Evolutionary conservation across 35 echinoderm and acorn worm species (phyloP).

Genomic region (Lytechinus pictus): DNA sequence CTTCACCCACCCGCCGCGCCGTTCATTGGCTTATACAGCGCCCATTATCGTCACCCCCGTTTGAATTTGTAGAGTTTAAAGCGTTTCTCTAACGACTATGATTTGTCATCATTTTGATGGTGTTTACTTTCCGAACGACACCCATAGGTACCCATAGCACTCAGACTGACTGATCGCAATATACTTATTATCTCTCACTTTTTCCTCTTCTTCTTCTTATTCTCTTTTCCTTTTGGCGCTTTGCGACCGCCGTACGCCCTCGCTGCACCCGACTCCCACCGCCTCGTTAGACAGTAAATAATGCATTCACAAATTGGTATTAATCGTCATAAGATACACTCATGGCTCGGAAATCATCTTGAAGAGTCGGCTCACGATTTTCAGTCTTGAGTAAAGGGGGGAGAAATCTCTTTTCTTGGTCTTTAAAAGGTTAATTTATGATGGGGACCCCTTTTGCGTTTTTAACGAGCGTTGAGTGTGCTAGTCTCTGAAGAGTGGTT

Average conservation of each 20-base stretch:
- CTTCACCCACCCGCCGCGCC: neutral
- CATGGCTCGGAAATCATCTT: neutral
- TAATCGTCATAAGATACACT: conserved; percentile 42
- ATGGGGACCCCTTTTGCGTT: neutral
- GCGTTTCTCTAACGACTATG: neutral
- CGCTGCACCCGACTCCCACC: neutral
- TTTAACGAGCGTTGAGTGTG: neutral
- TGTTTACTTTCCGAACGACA: neutral
- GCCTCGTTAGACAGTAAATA: conserved; percentile 49
- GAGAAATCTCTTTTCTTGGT: neutral
- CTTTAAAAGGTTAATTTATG: conserved; percentile 51
- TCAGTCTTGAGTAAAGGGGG: neutral
- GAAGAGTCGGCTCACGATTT: conserved; percentile 35
- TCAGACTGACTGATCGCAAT: neutral
- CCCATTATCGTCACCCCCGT: neutral
- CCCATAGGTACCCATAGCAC: neutral
- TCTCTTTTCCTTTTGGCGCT: conserved; percentile 38
- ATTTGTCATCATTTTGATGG: conserved; percentile 46
- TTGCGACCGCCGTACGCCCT: conserved; percentile 15
- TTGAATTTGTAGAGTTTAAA: conserved; percentile 14
- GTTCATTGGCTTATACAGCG: neutral
- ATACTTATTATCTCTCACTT: neutral
- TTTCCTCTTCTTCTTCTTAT: conserved; percentile 6
- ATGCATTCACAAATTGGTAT: conserved; percentile 50
- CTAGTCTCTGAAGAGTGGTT: neutral